Base-by-base conservation (phyloP, 1,140 invertebrate species). In the Ephestia elutella region DNA sequence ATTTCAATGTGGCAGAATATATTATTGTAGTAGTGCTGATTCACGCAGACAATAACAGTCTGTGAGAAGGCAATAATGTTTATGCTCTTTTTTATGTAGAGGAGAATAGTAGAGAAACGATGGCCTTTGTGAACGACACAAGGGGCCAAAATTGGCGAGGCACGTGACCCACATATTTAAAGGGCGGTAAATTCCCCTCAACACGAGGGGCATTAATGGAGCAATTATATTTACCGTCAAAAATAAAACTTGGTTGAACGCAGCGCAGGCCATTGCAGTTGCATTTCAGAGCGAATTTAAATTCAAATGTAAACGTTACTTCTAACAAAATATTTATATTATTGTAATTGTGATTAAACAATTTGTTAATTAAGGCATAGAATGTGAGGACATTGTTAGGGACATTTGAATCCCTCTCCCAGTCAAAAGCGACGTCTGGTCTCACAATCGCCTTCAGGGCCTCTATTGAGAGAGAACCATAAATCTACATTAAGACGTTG, bases 401-500 rank as follows among this genome's bases (percentile, higher is more conserved):
- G 11, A 32, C 7, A 32, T 32, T 32, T 32, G 30, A 32, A 2
- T 11, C 30, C 9, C 30, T 32, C 8, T 10, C 11, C 21, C 21
- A 25, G 7, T 25, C 21, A 25, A 25, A 32, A 32, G 30, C 7
- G 30, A 32, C 7, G 11, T 32, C 30, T 32, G 30, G 9, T 10
- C 38, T 15, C 17, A 56, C 60, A 65, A 66, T 64, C 56, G 62
- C 65, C 62, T 56, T 65, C 57, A 60, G 49, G 44, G 62, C 56
- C 63, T 62, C 68, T 71, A 67, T 74, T 69, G 65, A 66, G 63
- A 59, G 65, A 60, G 70, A 65, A 71, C 70, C 73, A 82, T 86
- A 82, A 86, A 86, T 86, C 75, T 74, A 68, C 66, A 84, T 86
- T 70, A 82, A 64, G 65, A 51, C 50, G 63, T 63, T 73, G 73